A percentile compares a stretch with the other conserved stretches of the same genome.
These are phyloP conservation scores for Prorops nasuta DNA, from an alignment of 1,140 invertebrate species.

Conservation along the genomic window DNA sequence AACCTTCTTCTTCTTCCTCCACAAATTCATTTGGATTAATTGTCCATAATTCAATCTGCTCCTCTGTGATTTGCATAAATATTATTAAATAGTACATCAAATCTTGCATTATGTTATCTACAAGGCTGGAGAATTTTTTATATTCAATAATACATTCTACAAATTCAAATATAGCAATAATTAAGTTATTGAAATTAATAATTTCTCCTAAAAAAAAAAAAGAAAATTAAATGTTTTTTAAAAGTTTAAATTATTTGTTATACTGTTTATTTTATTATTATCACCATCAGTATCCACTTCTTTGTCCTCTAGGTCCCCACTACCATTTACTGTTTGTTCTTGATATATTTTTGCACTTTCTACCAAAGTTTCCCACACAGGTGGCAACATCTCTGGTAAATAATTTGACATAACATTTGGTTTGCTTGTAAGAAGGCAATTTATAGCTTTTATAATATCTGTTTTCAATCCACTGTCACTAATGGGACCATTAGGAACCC, in stretches of 20 bases:
- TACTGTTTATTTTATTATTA: slow-evolving; percentile 40
- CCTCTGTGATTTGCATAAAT: slow-evolving; percentile 77
- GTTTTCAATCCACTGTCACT: slow-evolving; percentile 71
- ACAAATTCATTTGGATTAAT: slow-evolving; percentile 74
- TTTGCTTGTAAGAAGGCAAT: slow-evolving; percentile 64
- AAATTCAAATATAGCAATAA: slow-evolving; percentile 79
- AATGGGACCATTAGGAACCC: slow-evolving; percentile 60
- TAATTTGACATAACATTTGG: slow-evolving; percentile 67
- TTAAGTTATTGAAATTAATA: slow-evolving; percentile 71
- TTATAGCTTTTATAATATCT: slow-evolving; percentile 72
- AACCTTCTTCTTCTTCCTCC: slow-evolving; percentile 75
- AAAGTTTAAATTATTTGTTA: slow-evolving; percentile 24
- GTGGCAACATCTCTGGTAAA: slow-evolving; percentile 66
- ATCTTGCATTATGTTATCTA: slow-evolving; percentile 69
- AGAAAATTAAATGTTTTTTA: slow-evolving; percentile 4
- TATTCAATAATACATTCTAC: slow-evolving; percentile 67
- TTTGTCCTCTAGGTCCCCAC: slow-evolving; percentile 50
- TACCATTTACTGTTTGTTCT: slow-evolving; percentile 61
- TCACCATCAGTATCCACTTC: slow-evolving; percentile 61
- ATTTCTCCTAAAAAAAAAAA: slow-evolving; percentile 62
- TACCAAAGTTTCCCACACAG: slow-evolving; percentile 72
- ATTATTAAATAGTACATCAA: slow-evolving; percentile 74
- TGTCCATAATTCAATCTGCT: slow-evolving; percentile 71
- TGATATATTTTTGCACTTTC: slow-evolving; percentile 69
- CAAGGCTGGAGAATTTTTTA: slow-evolving; percentile 61